These are phyloP conservation scores for Antheraea mylitta DNA, from an alignment of 1,140 invertebrate genomes.

Conservation along the genomic window DNA sequence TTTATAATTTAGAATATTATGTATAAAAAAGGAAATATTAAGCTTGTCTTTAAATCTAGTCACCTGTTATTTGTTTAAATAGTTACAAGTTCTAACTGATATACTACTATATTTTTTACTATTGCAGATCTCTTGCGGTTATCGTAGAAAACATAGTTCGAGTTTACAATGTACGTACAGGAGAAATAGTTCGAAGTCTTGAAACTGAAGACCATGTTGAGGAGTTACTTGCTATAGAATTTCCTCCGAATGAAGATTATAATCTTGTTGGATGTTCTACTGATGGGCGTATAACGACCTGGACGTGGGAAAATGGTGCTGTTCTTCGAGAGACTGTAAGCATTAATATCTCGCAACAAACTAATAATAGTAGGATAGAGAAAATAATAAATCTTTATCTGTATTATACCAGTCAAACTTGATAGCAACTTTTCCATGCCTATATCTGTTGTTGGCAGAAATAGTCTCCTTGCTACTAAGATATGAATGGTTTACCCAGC, in stretches of 20 bases:
- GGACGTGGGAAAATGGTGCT: constrained; percentile 71
- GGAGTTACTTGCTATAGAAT: constrained; percentile 50
- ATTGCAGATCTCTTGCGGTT: constrained; percentile 61
- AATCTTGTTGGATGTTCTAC: constrained; percentile 68
- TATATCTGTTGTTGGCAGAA: too few species aligned
- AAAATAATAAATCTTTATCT: too few species aligned
- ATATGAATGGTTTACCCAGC: too few species aligned
- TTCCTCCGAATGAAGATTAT: constrained; percentile 63
- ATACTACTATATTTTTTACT: neutral
- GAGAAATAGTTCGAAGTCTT: constrained; percentile 57
- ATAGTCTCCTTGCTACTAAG: too few species aligned
- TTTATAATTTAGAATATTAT: too few species aligned
- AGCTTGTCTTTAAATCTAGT: too few species aligned
- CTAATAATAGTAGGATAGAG: neutral
- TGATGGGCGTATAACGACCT: constrained; percentile 54
- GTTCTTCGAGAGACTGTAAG: constrained; percentile 66
- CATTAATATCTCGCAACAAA: neutral
- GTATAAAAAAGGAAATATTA: too few species aligned
- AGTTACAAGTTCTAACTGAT: neutral
- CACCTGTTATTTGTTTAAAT: neutral
- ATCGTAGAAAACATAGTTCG: constrained; percentile 66
- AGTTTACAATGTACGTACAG: constrained; percentile 67
- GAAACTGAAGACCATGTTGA: constrained; percentile 52
- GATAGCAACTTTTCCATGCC: too few species aligned
- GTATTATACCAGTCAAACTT: too few species aligned